Base-by-base conservation (phyloP, 1,140 invertebrate genomes). In the Nylanderia fulva region DNA sequence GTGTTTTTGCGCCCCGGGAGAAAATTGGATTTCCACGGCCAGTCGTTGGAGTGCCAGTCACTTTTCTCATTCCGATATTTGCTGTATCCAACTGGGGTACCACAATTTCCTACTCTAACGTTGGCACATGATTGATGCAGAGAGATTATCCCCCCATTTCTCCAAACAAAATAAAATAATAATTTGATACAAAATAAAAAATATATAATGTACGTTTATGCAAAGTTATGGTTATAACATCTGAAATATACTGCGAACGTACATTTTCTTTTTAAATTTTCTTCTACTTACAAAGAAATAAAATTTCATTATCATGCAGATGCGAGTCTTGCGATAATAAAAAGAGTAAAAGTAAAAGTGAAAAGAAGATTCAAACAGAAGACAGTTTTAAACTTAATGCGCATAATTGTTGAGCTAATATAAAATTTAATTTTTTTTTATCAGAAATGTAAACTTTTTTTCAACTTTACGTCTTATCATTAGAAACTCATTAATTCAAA, bases 11-110 rank as follows among this genome's bases (percentile, higher is more conserved):
- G 36, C 3, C 18, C 3, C 2, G 18, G 27, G 8, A n/a, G 52
- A 24, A 61, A 72, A 72, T 33, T 82, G n/a, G n/a, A 82, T 82
- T 82, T 72, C 27, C 58, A 60, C 24, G 11, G 45, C 45, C 3
- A 18, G 63, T 24, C 52, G 9, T 56, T 8, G 8, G 13, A 15
- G 9, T 18, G 42, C 3, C 48, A 7, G 48, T 2, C 24, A 45
- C 42, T 72, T 33, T 82, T 58, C 33, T 45, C 11, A 42, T 71
- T 56, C 6, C 21, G 36, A 69, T 71, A 68, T 80, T 69, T 56
- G 24, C 4, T 13, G 24, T 24, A 52, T 79, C 13, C 27, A 6
- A 45, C 9, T 68, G 63, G 0, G 45, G 1, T 21, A 21, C 27
- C 5, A 52, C n/a, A 24, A 33, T 66, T 66, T 68, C 52, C 5